Conservation (phyloP, 1,140 invertebrate species). For the Orius insidiosus region DNA sequence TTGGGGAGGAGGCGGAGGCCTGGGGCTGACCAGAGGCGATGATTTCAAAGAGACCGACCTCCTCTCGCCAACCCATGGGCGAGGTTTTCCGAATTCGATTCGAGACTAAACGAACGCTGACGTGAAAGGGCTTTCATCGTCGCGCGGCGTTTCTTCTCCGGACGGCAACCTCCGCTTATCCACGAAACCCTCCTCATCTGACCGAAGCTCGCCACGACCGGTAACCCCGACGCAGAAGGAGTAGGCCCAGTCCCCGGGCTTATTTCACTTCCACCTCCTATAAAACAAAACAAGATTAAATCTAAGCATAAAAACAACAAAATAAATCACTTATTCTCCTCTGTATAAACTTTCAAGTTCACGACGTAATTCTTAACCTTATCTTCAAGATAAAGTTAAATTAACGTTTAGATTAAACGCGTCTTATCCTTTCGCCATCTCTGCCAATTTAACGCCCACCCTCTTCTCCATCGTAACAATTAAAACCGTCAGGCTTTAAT, state of each 20-base stretch:
- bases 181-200: slow-evolving; percentile 22
- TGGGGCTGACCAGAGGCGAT: slow-evolving; percentile 21
- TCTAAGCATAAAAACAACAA: no score
- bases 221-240: neutral
- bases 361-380: no score
- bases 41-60: slow-evolving; percentile 26
- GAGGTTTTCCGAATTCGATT: slow-evolving; percentile 23
- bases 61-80: slow-evolving; percentile 19
- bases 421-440: no score
- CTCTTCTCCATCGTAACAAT: slow-evolving; percentile 3
- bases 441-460: neutral
- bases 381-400: no score
- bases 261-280: slow-evolving; percentile 2
- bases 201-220: neutral
- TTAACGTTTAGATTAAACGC: no score
- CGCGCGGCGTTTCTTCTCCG: slow-evolving; percentile 20
- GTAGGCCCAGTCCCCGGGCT: neutral
- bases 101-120: slow-evolving; percentile 28
- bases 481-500: slow-evolving; percentile 1
- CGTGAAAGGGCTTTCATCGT: slow-evolving; percentile 24
- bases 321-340: no score
- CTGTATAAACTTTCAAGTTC: no score
- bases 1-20: slow-evolving; percentile 4
- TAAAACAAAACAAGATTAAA: no score
- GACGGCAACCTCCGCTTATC: slow-evolving; percentile 18